Evolutionary conservation across 2,888 invertebrate genomes (phyloP), one percentile per base, ranked within the genome.

Genomic region (Aphidoletes aphidimyza): DNA sequence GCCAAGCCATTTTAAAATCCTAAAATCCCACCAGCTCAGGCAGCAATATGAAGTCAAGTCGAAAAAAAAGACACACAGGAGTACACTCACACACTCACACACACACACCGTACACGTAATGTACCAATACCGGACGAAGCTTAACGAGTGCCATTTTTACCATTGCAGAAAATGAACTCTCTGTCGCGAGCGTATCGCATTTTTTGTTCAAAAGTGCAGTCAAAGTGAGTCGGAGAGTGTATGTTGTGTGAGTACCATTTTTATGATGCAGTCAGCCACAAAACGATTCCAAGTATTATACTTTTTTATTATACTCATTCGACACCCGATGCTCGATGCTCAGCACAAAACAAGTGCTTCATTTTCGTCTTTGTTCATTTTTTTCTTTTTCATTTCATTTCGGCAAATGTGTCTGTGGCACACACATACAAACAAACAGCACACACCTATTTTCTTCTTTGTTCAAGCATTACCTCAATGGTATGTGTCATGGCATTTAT

Each of bases 301-400:
- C n/a, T n/a, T n/a, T n/a, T n/a, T n/a, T n/a, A n/a, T n/a, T n/a
- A n/a, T n/a, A n/a, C n/a, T 34, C 69, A 30, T 69, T 69, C 69
- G 69, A 69, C 69, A 69, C 30, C 30, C 69, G 69, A 69, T 69
- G 69, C 69, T 69, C 30, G 30, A 30, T 69, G 69, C 69, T 69
- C 30, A 9, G 14, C 26, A 69, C 69, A 69, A 69, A 69, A 69
- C 69, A 69, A 69, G 69, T 69, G 69, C 69, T 34, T 69, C 69
- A 69, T 69, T 69, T 69, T 69, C 69, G 69, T 30, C 34, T 22
- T 54, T n/a, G n/a, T n/a, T n/a, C n/a, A n/a, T n/a, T n/a, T n/a
- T n/a, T n/a, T n/a, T n/a, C n/a, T 34, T 69, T 26, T 69, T 69
- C 69, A 69, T 69, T 69, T 69, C 69, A 69, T 69, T 69, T n/a